Conservation (phyloP, 2,113 vertebrate species). For the Oncorhynchus masou region DNA sequence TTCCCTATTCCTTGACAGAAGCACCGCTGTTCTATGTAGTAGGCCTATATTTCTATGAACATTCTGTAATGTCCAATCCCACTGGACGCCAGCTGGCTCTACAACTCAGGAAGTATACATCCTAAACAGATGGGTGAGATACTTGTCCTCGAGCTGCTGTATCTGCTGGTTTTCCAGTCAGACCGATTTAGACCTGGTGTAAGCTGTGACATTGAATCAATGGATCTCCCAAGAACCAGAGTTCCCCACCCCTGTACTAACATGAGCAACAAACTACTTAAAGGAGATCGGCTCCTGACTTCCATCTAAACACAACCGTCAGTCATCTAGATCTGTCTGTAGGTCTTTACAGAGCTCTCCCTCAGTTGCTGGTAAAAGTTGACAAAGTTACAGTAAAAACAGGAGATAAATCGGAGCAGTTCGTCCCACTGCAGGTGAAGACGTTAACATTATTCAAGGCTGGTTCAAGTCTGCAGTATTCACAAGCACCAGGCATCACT, state of each 20-base stretch:
- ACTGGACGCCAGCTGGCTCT: no score
- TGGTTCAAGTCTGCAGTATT: conserved; percentile 32
- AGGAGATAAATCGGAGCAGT: conserved; percentile 42
- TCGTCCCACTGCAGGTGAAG: neutral
- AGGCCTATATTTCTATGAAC: no score
- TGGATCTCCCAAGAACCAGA: neutral
- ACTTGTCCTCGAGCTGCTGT: no score
- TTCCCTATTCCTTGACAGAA: no score
- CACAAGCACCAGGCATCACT: neutral
- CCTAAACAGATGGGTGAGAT: no score
- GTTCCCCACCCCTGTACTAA: neutral
- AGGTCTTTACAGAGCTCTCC: neutral
- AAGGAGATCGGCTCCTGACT: neutral
- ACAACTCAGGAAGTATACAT: no score
- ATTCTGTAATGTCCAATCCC: no score
- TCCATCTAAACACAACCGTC: neutral
- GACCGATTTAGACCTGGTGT: neutral
- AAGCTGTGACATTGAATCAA: neutral
- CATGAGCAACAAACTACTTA: neutral
- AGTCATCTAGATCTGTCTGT: neutral
- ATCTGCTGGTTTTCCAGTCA: no score
- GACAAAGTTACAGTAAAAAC: conserved; percentile 44
- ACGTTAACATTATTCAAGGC: conserved; percentile 24
- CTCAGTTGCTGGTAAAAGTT: neutral
- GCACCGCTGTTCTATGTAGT: no score